phyloP scores from a whole-genome alignment of 2,113 vertebrate species.

The Neopipo cinnamomea region DNA sequence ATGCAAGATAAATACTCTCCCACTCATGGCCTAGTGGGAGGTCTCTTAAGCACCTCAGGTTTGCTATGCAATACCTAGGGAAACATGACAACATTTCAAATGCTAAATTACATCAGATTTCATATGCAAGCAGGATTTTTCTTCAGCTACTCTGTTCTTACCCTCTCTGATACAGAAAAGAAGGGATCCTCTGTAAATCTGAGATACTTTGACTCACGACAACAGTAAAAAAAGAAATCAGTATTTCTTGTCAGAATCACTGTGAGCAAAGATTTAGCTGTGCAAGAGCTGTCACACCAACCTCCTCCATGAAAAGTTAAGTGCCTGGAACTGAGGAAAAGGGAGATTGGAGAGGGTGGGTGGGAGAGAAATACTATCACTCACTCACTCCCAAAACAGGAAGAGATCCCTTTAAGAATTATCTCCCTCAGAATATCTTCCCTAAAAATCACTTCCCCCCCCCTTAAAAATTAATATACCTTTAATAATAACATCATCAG shows the following conservation, averaged over 20 bases:
- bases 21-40: neutral
- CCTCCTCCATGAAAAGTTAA: neutral
- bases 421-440: neutral
- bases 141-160: neutral
- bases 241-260: neutral
- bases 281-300: neutral
- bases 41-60: neutral
- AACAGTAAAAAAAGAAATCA: neutral
- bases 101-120: neutral
- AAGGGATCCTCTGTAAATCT: neutral
- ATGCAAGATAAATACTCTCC: neutral
- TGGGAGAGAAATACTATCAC: neutral
- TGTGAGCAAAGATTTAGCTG: neutral
- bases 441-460: neutral
- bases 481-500: neutral
- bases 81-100: neutral
- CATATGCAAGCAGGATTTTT: neutral
- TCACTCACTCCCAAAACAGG: neutral
- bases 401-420: neutral
- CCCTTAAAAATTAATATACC: neutral
- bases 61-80: neutral
- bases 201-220: neutral
- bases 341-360: rapidly evolving
- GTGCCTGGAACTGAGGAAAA: neutral
- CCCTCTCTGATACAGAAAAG: neutral